Evolutionary conservation across 2,888 invertebrate species (phyloP).

Genomic region (Apotomis capreana): DNA sequence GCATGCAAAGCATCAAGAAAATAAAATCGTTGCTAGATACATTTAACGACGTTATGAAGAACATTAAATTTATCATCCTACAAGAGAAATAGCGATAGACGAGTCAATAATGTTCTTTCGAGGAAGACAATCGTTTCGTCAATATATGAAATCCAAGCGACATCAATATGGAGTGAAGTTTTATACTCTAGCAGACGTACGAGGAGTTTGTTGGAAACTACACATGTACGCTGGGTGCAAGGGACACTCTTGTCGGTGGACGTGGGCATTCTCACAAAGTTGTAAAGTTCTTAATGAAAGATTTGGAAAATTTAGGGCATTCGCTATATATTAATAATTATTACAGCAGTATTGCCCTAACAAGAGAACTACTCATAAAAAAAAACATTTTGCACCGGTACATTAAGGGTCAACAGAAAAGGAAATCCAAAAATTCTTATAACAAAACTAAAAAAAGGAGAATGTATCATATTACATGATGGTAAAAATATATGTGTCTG

Average conservation of each 20-base stretch:
- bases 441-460: neutral
- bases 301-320: slow-evolving; percentile 40
- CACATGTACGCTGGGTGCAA: slow-evolving; percentile 4
- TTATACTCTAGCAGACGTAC: slow-evolving; percentile 3
- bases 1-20: slow-evolving; percentile 1
- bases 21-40: too few species aligned
- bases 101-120: slow-evolving; percentile 39
- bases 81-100: slow-evolving; percentile 36
- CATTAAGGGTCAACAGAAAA: slow-evolving; percentile 38
- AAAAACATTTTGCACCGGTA: slow-evolving; percentile 37
- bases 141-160: slow-evolving; percentile 5
- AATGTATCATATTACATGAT: slow-evolving; percentile 10
- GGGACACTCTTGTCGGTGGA: slow-evolving; percentile 1
- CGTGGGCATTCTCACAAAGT: slow-evolving; percentile 26
- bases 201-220: neutral
- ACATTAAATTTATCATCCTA: slow-evolving; percentile 34
- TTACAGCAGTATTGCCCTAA: slow-evolving; percentile 37
- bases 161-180: slow-evolving; percentile 4
- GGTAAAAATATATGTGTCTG: slow-evolving; percentile 33
- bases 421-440: slow-evolving; percentile 24
- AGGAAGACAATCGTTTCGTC: slow-evolving; percentile 31
- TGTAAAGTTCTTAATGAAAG: slow-evolving; percentile 43
- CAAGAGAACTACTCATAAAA: slow-evolving; percentile 24
- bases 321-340: slow-evolving; percentile 45
- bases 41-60: too few species aligned